Percentiles rank a stretch among this genome's conserved stretches.
Conservation (phyloP, 2,888 invertebrate genomes). For the Tipula vernalis region DNA sequence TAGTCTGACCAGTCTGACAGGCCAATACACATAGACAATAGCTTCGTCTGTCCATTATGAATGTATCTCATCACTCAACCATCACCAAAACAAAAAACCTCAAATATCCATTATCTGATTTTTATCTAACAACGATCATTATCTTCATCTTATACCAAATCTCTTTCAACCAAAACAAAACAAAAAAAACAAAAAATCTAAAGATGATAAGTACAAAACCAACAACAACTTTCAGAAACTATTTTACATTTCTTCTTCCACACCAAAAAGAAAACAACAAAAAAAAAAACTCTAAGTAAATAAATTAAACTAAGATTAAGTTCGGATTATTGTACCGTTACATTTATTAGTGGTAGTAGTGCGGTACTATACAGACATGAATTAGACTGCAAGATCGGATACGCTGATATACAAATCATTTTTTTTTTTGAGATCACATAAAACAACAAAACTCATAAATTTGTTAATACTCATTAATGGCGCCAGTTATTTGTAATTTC, state of each 20-base stretch:
- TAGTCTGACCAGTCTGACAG: no score
- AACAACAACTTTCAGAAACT: background rate
- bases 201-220: background rate
- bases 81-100: background rate
- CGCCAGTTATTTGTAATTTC: background rate
- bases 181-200: background rate
- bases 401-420: background rate
- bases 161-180: background rate
- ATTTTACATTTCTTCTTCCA: background rate
- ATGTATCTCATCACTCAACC: background rate
- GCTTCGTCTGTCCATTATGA: background rate
- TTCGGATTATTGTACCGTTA: slow-evolving; percentile 9
- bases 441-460: background rate
- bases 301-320: slow-evolving; percentile 7
- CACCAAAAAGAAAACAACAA: background rate
- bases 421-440: background rate
- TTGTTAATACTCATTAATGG: background rate
- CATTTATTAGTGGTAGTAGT: background rate
- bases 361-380: background rate
- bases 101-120: background rate
- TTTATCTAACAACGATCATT: background rate
- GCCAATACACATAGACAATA: background rate
- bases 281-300: background rate
- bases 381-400: background rate
- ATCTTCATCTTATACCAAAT: background rate